phyloP scores from a whole-genome alignment of 2,888 invertebrate species.

The Creontiades dilutus region DNA sequence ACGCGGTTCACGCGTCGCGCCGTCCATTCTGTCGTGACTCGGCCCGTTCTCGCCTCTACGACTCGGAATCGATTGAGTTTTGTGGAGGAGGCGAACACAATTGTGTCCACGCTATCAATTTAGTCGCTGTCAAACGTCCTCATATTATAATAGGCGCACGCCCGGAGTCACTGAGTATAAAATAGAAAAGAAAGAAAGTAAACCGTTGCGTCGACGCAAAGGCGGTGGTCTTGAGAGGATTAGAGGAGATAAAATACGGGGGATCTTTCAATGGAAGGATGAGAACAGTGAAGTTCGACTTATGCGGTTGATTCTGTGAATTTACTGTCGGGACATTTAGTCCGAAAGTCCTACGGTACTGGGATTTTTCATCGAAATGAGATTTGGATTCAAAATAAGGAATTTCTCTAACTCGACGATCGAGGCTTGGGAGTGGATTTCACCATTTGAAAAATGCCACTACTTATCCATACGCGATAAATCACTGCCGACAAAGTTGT shows the following conservation, averaged over 20 bases:
- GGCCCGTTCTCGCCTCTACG: constrained; percentile 26
- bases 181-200: background rate
- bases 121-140: constrained; percentile 27
- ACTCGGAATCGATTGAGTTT: constrained; percentile 11
- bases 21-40: constrained; percentile 24
- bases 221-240: background rate
- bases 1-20: background rate
- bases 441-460: too few species aligned
- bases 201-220: background rate
- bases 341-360: too few species aligned
- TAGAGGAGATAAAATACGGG: background rate
- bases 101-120: constrained; percentile 40
- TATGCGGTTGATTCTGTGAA: background rate
- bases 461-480: too few species aligned
- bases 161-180: background rate
- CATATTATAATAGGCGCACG: background rate
- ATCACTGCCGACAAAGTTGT: too few species aligned
- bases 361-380: too few species aligned
- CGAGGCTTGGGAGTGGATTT: too few species aligned
- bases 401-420: too few species aligned
- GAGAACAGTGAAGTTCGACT: background rate
- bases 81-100: background rate
- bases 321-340: too few species aligned
- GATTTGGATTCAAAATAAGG: too few species aligned
- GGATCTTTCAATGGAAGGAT: background rate